Evolutionary conservation across 2,113 vertebrate species (phyloP), one percentile per base, ranked within the genome.

Genomic region (Chamaetylas fuelleborni): DNA sequence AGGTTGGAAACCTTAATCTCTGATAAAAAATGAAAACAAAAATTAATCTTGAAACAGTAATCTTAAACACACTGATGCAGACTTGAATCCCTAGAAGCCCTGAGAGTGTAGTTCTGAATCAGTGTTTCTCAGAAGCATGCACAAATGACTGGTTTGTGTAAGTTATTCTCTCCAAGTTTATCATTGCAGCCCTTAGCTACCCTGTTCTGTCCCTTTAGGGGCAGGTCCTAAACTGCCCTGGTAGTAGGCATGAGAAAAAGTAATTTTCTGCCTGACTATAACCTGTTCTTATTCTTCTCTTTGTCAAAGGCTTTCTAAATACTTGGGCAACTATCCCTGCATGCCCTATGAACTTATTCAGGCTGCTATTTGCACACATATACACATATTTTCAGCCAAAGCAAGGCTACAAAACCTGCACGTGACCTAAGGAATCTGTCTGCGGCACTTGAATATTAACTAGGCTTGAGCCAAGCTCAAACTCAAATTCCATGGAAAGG

Each of bases 71-170:
- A 19, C 3, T 14, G 33, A 25, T 58, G 12, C 7, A 17, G 26
- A n/a, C 31, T 24, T 45, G 12, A 78, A 53, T 54, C 25, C 13
- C n/a, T 71, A 80, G 28, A 45, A 76, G 40, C 14, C 19, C 25
- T 72, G 58, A 54, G 67, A 64, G 3, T 16, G 7, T 20, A 40
- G 20, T 45, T 80, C 17, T 80, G 88, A 66, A 43, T 38, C 9
- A 45, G 6, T 26, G 10, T 38, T 73, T 78, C 40, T 47, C 8
- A 69, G 72, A 25, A 70, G 6, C 10, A 24, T 2, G 3, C 9
- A 58, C 8, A 40, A 74, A 60, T 0, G 0, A 5, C 2, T 8
- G 23, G 3, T 54, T 67, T 76, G 5, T 8, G 3, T 10, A 31
- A 8, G 2, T 38, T 25, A 14, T 23, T 60, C 31, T 64, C 34